phyloP scores from a whole-genome alignment of 2,797 vertebrate genomes.

The Thripadectes ignobilis region DNA sequence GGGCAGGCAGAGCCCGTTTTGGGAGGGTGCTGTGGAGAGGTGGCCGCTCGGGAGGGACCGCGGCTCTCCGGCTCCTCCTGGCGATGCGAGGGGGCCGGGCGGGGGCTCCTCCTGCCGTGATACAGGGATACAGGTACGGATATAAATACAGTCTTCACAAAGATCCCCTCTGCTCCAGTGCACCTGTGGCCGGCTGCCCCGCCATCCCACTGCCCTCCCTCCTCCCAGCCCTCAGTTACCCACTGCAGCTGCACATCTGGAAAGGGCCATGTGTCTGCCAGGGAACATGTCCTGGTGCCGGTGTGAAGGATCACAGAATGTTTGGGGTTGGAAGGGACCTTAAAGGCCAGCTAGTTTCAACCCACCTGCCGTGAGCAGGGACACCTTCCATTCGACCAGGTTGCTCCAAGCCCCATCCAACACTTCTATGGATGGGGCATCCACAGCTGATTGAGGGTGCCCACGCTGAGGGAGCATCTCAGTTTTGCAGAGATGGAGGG shows the following conservation, averaged over 20 bases:
- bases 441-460: background rate
- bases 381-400: too few relatives aligned
- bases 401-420: background rate
- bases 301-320: background rate
- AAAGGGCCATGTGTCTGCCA: rapidly evolving
- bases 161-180: background rate
- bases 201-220: too few relatives aligned
- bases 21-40: rapidly evolving
- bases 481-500: background rate
- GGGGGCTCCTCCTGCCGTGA: background rate
- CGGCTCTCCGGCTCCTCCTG: constrained; percentile 1
- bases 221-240: background rate
- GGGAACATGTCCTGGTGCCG: background rate
- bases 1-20: background rate
- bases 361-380: background rate
- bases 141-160: background rate
- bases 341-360: background rate
- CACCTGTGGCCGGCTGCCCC: too few relatives aligned
- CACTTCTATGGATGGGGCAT: background rate
- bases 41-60: background rate
- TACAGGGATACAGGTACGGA: too few relatives aligned
- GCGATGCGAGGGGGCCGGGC: background rate
- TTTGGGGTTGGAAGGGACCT: background rate
- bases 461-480: rapidly evolving
- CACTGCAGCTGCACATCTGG: background rate